Percentiles rank a stretch among this genome's conserved stretches.
Evolutionary conservation across 2,113 vertebrate genomes (phyloP).

Genomic region (Boleophthalmus pectinirostris): DNA sequence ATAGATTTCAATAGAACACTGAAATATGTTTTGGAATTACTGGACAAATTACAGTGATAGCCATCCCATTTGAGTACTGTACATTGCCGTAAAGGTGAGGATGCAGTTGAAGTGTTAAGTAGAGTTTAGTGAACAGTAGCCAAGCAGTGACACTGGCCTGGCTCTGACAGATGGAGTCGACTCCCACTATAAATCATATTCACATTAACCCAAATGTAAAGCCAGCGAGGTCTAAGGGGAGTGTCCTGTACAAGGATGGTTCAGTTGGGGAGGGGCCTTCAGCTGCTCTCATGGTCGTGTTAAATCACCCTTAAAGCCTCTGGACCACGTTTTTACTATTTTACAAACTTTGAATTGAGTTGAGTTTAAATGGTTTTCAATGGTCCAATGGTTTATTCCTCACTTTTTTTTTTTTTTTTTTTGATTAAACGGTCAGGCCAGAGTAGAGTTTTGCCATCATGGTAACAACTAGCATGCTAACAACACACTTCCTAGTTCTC

Average conservation of each 20-base stretch:
- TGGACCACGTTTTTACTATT: too few species aligned
- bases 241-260: slow-evolving; percentile 23
- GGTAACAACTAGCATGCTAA: too few species aligned
- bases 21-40: background rate
- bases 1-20: background rate
- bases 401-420: too few species aligned
- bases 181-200: slow-evolving; percentile 57
- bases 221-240: slow-evolving; percentile 37
- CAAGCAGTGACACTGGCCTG: slow-evolving; percentile 29
- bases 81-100: background rate
- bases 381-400: too few species aligned
- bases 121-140: slow-evolving; percentile 29
- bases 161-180: slow-evolving; percentile 47
- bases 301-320: background rate
- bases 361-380: too few species aligned
- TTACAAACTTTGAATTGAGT: too few species aligned
- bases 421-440: too few species aligned
- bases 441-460: too few species aligned
- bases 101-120: slow-evolving; percentile 28
- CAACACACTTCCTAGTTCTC: too few species aligned
- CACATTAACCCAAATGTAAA: slow-evolving; percentile 63
- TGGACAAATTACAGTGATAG: background rate
- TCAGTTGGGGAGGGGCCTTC: slow-evolving; percentile 14
- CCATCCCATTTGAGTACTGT: background rate
- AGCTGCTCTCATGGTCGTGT: background rate